Evolutionary conservation across 23 tunicate genomes (phyloP).

Genomic region (Oikopleura vanhoeffeni): DNA sequence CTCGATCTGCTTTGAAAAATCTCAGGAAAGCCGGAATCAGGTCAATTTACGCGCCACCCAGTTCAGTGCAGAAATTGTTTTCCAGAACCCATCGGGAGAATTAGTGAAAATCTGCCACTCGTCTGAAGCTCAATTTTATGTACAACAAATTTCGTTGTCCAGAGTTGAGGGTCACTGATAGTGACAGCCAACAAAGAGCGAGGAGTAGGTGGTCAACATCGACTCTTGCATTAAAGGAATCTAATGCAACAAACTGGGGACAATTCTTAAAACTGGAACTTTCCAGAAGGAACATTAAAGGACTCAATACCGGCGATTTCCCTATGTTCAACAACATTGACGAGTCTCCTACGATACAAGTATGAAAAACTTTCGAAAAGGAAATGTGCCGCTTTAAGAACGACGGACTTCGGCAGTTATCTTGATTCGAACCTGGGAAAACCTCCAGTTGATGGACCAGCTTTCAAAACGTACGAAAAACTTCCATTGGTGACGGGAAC

Average conservation of each 20-base stretch:
- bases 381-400: background rate
- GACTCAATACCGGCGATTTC: background rate
- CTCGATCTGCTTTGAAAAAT: too few species aligned
- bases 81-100: too few species aligned
- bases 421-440: too few species aligned
- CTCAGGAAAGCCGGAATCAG: too few species aligned
- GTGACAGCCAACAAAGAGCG: too few species aligned
- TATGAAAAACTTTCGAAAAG: background rate
- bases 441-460: too few species aligned
- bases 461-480: too few species aligned
- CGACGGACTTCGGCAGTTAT: background rate
- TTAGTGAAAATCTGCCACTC: too few species aligned
- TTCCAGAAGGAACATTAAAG: background rate
- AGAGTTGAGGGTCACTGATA: background rate
- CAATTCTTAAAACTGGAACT: background rate
- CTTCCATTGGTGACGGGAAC: too few species aligned
- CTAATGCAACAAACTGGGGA: background rate
- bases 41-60: background rate
- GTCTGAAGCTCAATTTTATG: too few species aligned
- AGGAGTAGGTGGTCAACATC: background rate
- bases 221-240: background rate
- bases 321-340: background rate
- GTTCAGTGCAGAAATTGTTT: background rate
- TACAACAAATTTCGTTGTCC: too few species aligned
- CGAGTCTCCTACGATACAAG: background rate